Percentiles rank a stretch among this genome's conserved stretches.
Conservation (phyloP, 30 jellyfish, hydroid and myxozoan species). For the Euphysa ruthae region DNA sequence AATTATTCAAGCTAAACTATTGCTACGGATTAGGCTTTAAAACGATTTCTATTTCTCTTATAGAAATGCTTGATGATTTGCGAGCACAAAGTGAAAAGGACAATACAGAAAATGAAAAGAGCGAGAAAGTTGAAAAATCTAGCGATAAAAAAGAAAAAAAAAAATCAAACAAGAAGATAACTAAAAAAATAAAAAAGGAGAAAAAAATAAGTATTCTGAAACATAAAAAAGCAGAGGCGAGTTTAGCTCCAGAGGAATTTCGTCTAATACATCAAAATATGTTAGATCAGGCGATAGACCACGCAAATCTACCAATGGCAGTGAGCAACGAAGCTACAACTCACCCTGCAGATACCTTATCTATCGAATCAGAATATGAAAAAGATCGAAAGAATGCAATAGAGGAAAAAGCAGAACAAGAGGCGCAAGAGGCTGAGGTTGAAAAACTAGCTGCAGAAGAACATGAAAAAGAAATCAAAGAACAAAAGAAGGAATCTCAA, state of each 20-base stretch:
- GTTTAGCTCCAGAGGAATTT: constrained; percentile 49
- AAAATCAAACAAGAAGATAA: constrained; percentile 19
- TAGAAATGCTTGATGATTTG: constrained; percentile 49
- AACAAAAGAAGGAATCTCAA: neutral
- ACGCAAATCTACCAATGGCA: constrained; percentile 50
- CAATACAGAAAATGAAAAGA: constrained; percentile 19
- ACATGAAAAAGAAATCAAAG: constrained; percentile 1
- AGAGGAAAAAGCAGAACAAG: constrained; percentile 23
- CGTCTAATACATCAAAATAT: constrained; percentile 62
- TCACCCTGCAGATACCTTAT: constrained; percentile 39
- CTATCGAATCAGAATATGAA: constrained; percentile 21
- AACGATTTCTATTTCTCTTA: too few species aligned
- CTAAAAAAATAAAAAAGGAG: constrained; percentile 32
- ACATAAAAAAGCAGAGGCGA: constrained; percentile 39
- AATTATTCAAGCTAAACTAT: too few species aligned
- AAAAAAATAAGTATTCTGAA: constrained; percentile 38
- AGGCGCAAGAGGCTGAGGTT: constrained; percentile 25
- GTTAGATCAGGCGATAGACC: constrained; percentile 68
- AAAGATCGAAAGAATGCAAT: constrained; percentile 11
- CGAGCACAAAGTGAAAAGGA: constrained; percentile 15
- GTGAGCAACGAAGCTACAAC: constrained; percentile 42
- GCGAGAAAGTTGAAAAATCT: constrained; percentile 2
- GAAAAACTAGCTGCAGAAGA: constrained; percentile 5
- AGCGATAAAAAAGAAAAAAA: constrained; percentile 31
- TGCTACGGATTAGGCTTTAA: too few species aligned